Evolutionary conservation across 1,140 invertebrate genomes (phyloP).

Genomic region (Oreohelix idahoensis): DNA sequence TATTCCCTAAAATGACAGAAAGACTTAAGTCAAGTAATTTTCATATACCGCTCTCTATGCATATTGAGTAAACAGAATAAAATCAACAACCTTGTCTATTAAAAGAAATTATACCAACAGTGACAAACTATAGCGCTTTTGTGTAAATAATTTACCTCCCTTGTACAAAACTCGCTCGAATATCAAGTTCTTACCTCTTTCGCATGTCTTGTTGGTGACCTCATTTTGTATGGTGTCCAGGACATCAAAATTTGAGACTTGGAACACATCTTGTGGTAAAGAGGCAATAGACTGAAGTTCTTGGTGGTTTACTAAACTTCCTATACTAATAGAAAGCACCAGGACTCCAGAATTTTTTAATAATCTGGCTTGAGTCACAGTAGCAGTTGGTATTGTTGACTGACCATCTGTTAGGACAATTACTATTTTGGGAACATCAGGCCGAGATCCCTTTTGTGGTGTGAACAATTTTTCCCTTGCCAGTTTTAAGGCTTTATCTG

Average conservation of each 20-base stretch:
- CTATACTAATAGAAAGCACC: not conserved
- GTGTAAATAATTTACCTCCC: too few relatives aligned
- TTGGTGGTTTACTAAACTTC: not conserved
- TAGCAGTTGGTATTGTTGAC: not conserved
- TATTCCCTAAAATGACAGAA: too few relatives aligned
- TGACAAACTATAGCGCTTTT: too few relatives aligned
- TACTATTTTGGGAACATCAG: not conserved
- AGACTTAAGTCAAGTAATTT: too few relatives aligned
- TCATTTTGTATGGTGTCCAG: conserved; percentile 12
- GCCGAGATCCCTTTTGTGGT: not conserved
- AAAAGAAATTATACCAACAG: too few relatives aligned
- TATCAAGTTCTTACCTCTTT: not conserved
- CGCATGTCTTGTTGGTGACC: not conserved
- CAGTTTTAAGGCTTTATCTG: conserved; percentile 18
- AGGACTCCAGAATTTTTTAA: not conserved
- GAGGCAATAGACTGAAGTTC: conserved; percentile 2
- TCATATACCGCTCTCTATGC: too few relatives aligned
- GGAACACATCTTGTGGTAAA: not conserved
- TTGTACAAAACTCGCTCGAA: too few relatives aligned
- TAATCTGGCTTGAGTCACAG: not conserved
- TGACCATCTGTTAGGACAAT: not conserved
- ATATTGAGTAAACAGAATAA: too few relatives aligned
- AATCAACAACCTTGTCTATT: too few relatives aligned
- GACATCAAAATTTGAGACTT: not conserved
- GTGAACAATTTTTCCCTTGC: not conserved